Evolutionary conservation across 2,113 vertebrate genomes (phyloP).

Genomic region (Heterotilapia buettikoferi): DNA sequence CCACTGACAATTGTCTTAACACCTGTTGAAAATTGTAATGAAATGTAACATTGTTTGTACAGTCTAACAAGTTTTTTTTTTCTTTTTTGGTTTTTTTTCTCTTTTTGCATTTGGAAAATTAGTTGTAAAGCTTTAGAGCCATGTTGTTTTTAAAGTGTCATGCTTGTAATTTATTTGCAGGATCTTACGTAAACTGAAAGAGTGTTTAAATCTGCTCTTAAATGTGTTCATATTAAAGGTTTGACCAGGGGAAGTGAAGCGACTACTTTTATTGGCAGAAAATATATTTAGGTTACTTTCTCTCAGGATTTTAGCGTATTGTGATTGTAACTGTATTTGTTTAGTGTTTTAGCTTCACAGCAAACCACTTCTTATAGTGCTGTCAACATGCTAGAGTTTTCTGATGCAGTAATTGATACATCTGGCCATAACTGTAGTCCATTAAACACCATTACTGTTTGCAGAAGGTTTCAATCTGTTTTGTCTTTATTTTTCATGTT

Average conservation of each 20-base stretch:
- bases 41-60: conserved; percentile 46
- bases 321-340: conserved; percentile 48
- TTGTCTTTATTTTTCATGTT: background rate
- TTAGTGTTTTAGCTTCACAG: conserved; percentile 5
- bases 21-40: conserved; percentile 35
- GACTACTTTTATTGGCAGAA: conserved; percentile 14
- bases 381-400: conserved; percentile 24
- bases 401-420: conserved; percentile 13
- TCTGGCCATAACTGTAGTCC: conserved; percentile 28
- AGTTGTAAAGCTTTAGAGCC: conserved; percentile 55
- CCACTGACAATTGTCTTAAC: conserved; percentile 41
- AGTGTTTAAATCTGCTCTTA: conserved; percentile 10
- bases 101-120: conserved; percentile 17
- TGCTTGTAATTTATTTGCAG: conserved; percentile 67
- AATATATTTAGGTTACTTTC: conserved; percentile 19
- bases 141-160: conserved; percentile 52
- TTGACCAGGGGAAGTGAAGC: background rate
- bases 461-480: conserved; percentile 2
- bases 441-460: conserved; percentile 57
- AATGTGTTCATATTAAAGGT: conserved; percentile 26
- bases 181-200: conserved; percentile 2
- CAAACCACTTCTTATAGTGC: background rate
- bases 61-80: conserved; percentile 20
- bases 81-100: conserved; percentile 12
- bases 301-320: conserved; percentile 48